A percentile compares a stretch with the other conserved stretches of the same genome.
Evolutionary conservation across 2,797 vertebrate genomes (phyloP).

Genomic region (Microcaecilia unicolor): DNA sequence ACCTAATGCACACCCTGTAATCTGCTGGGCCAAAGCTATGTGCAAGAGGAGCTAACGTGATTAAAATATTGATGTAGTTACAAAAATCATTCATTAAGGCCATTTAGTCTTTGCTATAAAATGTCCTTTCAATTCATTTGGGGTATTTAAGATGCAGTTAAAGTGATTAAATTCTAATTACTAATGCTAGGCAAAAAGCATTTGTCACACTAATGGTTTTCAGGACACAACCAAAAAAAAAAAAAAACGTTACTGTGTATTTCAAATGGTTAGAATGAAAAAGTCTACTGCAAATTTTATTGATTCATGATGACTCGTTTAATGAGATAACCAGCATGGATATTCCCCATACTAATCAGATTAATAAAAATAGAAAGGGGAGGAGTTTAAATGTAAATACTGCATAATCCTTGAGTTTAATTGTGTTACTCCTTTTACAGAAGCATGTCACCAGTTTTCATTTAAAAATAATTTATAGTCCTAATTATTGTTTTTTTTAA

Average conservation of each 20-base stretch:
- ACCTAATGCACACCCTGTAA: constrained; percentile 15
- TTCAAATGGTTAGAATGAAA: constrained; percentile 34
- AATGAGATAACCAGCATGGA: too few relatives aligned
- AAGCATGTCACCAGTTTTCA: too few relatives aligned
- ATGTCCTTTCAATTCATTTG: constrained; percentile 55
- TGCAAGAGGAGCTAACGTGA: neutral
- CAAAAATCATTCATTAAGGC: constrained; percentile 62
- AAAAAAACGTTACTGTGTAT: constrained; percentile 45
- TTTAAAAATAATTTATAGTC: too few relatives aligned
- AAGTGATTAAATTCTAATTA: constrained; percentile 63
- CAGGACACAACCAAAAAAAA: constrained; percentile 36
- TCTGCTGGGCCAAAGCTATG: neutral
- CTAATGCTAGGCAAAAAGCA: constrained; percentile 51
- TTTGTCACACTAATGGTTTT: constrained; percentile 55
- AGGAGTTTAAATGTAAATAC: too few relatives aligned
- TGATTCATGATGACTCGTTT: too few relatives aligned
- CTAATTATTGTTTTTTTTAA: too few relatives aligned
- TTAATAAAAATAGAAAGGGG: too few relatives aligned
- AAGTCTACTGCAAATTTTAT: constrained; percentile 42
- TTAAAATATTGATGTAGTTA: constrained; percentile 51
- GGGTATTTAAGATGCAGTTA: constrained; percentile 58
- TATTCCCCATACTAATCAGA: too few relatives aligned
- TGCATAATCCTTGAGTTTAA: too few relatives aligned
- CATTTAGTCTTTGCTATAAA: constrained; percentile 67
- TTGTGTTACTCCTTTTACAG: too few relatives aligned